These are phyloP conservation scores for Notamacropus eugenii DNA, from an alignment of 2,797 vertebrate species.

Conservation along the genomic window DNA sequence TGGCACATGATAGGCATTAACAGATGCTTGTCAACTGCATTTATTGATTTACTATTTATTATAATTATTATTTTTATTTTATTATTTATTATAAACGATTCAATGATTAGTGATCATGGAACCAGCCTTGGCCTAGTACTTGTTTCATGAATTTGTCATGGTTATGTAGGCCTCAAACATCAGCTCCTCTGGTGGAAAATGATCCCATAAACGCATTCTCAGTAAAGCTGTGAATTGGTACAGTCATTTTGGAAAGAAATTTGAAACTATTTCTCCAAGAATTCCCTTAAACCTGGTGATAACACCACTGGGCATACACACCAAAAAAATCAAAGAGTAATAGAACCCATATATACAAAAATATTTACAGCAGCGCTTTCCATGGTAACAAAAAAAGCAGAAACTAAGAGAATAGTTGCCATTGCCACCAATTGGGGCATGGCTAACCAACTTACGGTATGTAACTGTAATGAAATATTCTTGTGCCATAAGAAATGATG, in stretches of 20 bases:
- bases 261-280: neutral
- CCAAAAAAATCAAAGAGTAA: neutral
- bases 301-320: neutral
- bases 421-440: neutral
- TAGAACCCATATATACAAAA: neutral
- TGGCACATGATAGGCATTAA: neutral
- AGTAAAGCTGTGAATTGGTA: neutral
- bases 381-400: neutral
- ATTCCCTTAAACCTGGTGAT: neutral
- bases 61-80: neutral
- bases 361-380: neutral
- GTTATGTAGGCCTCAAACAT: neutral
- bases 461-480: neutral
- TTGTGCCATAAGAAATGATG: neutral
- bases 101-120: neutral
- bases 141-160: neutral
- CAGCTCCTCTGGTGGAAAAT: neutral
- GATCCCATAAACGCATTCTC: neutral
- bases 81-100: neutral
- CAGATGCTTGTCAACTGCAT: neutral
- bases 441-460: neutral
- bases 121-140: neutral
- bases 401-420: neutral
- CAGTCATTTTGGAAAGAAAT: neutral
- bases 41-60: neutral